Evolutionary conservation across 1,140 invertebrate species (phyloP), one percentile per base, ranked within the genome.

Genomic region (Tetragonula clypearis): DNA sequence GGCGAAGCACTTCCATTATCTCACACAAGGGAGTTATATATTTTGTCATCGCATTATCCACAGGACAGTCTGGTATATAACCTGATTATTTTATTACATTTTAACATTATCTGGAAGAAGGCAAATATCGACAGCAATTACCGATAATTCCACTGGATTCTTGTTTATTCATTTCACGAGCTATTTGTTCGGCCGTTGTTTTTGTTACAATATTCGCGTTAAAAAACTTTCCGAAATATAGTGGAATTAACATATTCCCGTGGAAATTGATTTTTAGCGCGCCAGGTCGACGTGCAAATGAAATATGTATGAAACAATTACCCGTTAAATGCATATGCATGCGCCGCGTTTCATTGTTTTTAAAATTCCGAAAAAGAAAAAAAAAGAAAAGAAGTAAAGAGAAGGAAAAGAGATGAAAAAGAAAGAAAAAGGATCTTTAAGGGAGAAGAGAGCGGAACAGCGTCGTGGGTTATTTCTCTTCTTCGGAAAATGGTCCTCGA

Each of bases 1-100:
- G 56, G 62, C n/a, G 26, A 49, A 49, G 73, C 62, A 30, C 62
- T n/a, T n/a, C 53, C 53, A 66, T 83, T 77, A 77, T 77, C 65
- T 49, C 53, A 58, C 81, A 68, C 26, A 11, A 5, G 62, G 53
- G 81, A 83, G 76, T 77, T 83, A 55, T 41, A 26, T 30, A 56
- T 58, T 69, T 60, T 55, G n/a, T 21, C n/a, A 35, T 26, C 30
- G 65, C 23, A 76, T 82, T 82, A 76, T n/a, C 12, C 30, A 41
- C 58, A 23, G 41, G 5, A 35, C 9, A 41, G 14, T 9, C 12
- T 2, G 8, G 66, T 35, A 49, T 68, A 68, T 68, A 2, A 17
- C 49, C 5, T n/a, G n/a, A 11, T 75, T 30, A 30, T 74, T 73
- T 62, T 82, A 56, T 17, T n/a, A 62, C 30, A 14, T 66, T 82